Evolutionary conservation across 2,888 invertebrate species (phyloP), one percentile per base, ranked within the genome.

Genomic region (Cerastoderma edule): DNA sequence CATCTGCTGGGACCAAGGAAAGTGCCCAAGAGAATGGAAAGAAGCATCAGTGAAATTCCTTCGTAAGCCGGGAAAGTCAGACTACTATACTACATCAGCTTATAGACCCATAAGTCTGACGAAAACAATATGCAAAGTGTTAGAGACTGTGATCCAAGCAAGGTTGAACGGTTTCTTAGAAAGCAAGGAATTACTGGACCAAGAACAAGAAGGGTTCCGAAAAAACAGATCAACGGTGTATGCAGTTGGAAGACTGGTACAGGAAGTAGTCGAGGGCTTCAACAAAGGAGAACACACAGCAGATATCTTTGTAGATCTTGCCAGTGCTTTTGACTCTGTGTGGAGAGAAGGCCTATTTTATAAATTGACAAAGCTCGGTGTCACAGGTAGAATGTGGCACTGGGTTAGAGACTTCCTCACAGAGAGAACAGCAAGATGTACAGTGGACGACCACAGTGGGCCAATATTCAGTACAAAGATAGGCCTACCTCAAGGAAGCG

Each of bases 11-110:
- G 16, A 8, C 39, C 39, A 64, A 30, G 56, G 65, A 8, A 19
- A 44, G 53, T 16, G 32, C 16, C 71, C 64, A 10, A 33, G 32
- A 4, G 30, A 19, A n/a, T 71, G 65, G 71, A 71, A 70, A 53
- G 22, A n/a, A 35, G 54, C 70, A 32, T 19, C 19, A 3, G 44
- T 70, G 4, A 70, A 70, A 33, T 64, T 70, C 54, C 39, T 64
- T 22, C 44, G 70, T 22, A 70, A 70, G 30, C 32, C 53, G 32
- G 70, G 70, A 4, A 70, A 70, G 32, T 22, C 32, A 2, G 27
- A 53, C 30, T 64, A 70, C 28, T 70, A 71, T 32, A 33, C 71
- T 6, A 10, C 71, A 3, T 53, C 53, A 10, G 35, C 65, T 16
- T 71, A 71, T 50, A 54, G 65, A 56, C 65, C 71, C n/a, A n/a